A percentile compares a stretch with the other conserved stretches of the same genome.
These are phyloP conservation scores for Caenorhabditis angaria DNA, from an alignment of 2,888 invertebrate species.

Conservation along the genomic window DNA sequence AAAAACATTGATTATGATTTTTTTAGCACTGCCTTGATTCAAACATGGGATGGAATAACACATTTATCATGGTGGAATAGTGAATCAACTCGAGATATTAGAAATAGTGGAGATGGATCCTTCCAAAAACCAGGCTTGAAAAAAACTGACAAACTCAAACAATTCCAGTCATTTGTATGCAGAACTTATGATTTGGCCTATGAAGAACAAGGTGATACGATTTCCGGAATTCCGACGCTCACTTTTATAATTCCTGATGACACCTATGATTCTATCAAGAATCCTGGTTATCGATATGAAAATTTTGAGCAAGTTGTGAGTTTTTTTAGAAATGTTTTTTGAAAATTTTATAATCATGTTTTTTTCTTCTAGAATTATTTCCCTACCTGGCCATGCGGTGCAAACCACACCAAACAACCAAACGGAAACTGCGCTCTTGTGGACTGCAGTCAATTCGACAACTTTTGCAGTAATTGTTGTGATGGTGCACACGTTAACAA, in stretches of 20 bases:
- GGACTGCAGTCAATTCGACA: slow-evolving; percentile 32
- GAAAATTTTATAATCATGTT: neutral
- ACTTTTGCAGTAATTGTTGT: slow-evolving; percentile 43
- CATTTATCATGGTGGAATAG: slow-evolving; percentile 47
- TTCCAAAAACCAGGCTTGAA: slow-evolving; percentile 59
- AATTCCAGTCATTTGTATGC: slow-evolving; percentile 62
- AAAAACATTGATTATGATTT: neutral
- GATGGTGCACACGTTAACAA: slow-evolving; percentile 36
- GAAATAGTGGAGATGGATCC: slow-evolving; percentile 58
- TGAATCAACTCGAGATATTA: slow-evolving; percentile 30
- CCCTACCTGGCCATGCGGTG: slow-evolving; percentile 55
- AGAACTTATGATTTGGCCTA: slow-evolving; percentile 55
- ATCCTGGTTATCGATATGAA: slow-evolving; percentile 52
- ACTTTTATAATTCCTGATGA: slow-evolving; percentile 50
- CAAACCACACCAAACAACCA: slow-evolving; percentile 37
- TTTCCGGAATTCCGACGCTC: slow-evolving; percentile 51
- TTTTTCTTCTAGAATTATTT: slow-evolving; percentile 48
- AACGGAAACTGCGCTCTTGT: slow-evolving; percentile 29
- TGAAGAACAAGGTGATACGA: slow-evolving; percentile 32
- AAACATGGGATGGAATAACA: slow-evolving; percentile 40
- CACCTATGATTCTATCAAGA: slow-evolving; percentile 50
- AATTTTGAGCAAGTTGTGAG: slow-evolving; percentile 50
- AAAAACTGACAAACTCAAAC: slow-evolving; percentile 51
- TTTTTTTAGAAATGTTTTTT: neutral
- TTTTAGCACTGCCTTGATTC: slow-evolving; percentile 45